phyloP scores from a whole-genome alignment of 1,140 invertebrate genomes.

The Leptinotarsa defecta region DNA sequence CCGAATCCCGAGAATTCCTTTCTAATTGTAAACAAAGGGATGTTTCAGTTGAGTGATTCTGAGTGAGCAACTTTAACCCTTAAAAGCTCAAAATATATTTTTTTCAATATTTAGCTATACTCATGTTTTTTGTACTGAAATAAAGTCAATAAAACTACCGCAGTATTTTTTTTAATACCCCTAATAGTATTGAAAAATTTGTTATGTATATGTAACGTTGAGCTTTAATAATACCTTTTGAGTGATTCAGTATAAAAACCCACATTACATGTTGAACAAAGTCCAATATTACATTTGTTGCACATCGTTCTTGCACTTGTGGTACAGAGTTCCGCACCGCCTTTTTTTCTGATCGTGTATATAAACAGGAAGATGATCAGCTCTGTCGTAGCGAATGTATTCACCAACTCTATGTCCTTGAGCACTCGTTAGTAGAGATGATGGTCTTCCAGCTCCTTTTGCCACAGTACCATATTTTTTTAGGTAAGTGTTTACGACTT shows the following conservation, averaged over 20 bases:
- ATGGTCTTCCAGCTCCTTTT: background rate
- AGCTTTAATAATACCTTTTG: no score
- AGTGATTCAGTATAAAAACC: no score
- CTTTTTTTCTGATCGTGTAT: background rate
- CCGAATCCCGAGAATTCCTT: background rate
- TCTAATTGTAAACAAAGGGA: background rate
- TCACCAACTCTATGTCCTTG: background rate
- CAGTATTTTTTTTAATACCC: no score
- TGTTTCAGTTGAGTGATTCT: background rate
- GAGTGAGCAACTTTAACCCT: no score
- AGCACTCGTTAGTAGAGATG: slow-evolving; percentile 8
- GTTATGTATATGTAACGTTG: no score
- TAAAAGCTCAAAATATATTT: no score
- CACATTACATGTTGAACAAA: no score
- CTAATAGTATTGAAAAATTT: no score
- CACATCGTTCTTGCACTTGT: background rate
- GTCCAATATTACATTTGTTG: no score
- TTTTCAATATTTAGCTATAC: no score
- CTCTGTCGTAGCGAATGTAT: background rate
- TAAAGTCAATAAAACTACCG: no score
- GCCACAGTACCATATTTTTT: background rate
- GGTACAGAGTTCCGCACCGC: background rate
- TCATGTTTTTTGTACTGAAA: no score
- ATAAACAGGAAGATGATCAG: background rate
- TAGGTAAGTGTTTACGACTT: background rate